A percentile compares a stretch with the other conserved stretches of the same genome.
Evolutionary conservation across 2,888 invertebrate species (phyloP).

Genomic region (Neria commutata): DNA sequence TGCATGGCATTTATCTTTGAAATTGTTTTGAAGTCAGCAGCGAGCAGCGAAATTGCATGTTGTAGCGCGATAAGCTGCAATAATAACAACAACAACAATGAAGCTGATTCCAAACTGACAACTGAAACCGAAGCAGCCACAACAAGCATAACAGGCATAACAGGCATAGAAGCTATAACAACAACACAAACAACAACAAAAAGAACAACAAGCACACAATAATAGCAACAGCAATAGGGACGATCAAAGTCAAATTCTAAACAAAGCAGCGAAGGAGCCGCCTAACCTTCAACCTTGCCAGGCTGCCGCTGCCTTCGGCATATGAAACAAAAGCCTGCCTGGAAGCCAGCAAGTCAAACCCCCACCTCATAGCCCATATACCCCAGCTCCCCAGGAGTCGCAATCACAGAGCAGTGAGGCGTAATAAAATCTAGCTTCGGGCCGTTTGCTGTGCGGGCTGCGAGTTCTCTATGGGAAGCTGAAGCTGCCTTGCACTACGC

Average conservation of each 20-base stretch:
- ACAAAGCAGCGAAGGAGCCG: no score
- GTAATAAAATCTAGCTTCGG: neutral
- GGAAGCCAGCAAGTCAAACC: no score
- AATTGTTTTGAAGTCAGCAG: neutral
- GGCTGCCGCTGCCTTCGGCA: no score
- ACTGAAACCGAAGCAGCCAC: no score
- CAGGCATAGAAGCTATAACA: slow-evolving; percentile 25
- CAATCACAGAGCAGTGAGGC: neutral
- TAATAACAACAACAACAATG: neutral
- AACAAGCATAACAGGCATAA: neutral
- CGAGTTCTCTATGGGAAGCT: neutral
- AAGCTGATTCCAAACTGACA: neutral
- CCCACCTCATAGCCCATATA: no score
- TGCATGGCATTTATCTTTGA: no score
- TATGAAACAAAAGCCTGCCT: no score
- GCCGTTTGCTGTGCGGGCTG: neutral
- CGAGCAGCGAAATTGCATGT: neutral
- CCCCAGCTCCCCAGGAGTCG: neutral
- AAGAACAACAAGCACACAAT: slow-evolving; percentile 28
- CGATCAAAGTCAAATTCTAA: slow-evolving; percentile 7
- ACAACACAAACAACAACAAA: slow-evolving; percentile 51
- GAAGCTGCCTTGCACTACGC: neutral
- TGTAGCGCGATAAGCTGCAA: neutral
- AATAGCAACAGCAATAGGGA: slow-evolving; percentile 14
- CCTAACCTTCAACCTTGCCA: no score